A percentile compares a stretch with the other conserved stretches of the same genome.
These are phyloP conservation scores for Vanacampus margaritifer DNA, from an alignment of 2,113 vertebrate species.

Conservation along the genomic window DNA sequence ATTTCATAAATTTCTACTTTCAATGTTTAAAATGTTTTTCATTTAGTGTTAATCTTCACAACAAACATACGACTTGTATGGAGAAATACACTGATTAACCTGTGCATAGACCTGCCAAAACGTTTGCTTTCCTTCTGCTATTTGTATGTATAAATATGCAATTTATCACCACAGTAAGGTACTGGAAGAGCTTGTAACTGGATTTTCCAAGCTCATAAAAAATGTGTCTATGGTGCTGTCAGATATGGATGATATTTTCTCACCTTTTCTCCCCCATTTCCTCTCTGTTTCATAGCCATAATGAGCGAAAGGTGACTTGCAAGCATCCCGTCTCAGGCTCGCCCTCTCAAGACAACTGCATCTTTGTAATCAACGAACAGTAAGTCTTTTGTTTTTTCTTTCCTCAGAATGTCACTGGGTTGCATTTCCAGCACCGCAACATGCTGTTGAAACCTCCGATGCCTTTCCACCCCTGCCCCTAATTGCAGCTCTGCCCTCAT, in stretches of 20 bases:
- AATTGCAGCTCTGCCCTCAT: constrained; percentile 20
- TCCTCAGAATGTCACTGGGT: constrained; percentile 35
- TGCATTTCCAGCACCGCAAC: constrained; percentile 42
- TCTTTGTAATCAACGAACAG: constrained; percentile 98
- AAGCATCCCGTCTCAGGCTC: constrained; percentile 91
- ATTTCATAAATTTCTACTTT: too few species aligned
- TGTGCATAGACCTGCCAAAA: too few species aligned
- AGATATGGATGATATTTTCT: constrained; percentile 3
- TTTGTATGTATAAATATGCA: background rate
- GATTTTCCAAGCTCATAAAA: background rate
- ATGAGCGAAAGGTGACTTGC: constrained; percentile 98
- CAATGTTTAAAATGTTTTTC: too few species aligned
- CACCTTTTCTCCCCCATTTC: background rate
- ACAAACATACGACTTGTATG: too few species aligned
- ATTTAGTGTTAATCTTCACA: too few species aligned
- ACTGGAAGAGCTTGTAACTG: too few species aligned
- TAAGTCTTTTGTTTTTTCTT: constrained; percentile 77
- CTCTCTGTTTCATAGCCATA: constrained; percentile 76
- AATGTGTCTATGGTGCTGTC: background rate
- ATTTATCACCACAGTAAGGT: background rate
- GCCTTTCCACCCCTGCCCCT: background rate
- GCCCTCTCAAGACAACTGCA: constrained; percentile 96
- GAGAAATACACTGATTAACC: too few species aligned
- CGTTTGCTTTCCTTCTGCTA: too few species aligned
- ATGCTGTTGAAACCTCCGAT: constrained; percentile 23